Conservation (phyloP, 2,888 invertebrate species). For the Drosophila anomalata region DNA sequence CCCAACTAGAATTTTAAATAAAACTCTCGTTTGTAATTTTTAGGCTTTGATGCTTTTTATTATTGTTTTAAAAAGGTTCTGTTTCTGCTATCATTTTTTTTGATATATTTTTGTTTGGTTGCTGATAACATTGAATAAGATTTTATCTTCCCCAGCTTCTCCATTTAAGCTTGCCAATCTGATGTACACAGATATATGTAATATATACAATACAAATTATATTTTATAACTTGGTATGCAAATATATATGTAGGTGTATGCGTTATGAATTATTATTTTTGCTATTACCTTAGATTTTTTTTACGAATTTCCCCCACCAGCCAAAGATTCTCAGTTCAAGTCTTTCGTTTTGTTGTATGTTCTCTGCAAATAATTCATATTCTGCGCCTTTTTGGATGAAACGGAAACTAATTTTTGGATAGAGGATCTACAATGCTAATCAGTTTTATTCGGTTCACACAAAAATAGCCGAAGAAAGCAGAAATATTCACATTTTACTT, state of each 20-base stretch:
- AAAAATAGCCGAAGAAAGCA: conserved; percentile 67
- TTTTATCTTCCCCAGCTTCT: conserved; percentile 53
- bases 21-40: not conserved
- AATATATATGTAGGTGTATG: conserved; percentile 43
- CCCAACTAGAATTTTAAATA: not conserved
- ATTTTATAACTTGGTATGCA: conserved; percentile 44
- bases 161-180: conserved; percentile 43
- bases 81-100: conserved; percentile 51
- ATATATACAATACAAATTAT: conserved; percentile 45
- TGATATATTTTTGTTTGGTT: conserved; percentile 54
- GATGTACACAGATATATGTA: conserved; percentile 46
- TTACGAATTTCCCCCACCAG: conserved; percentile 56
- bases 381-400: conserved; percentile 21
- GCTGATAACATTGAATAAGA: conserved; percentile 65
- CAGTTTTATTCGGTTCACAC: conserved; percentile 15
- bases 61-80: conserved; percentile 64
- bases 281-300: conserved; percentile 19
- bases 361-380: conserved; percentile 28
- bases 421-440: conserved; percentile 2
- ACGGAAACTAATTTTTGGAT: conserved; percentile 14
- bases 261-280: conserved; percentile 14
- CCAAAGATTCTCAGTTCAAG: conserved; percentile 69
- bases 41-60: conserved; percentile 45
- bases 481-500: conserved; percentile 65
- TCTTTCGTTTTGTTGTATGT: conserved; percentile 69